Base-by-base conservation (phyloP, 1,140 invertebrate species). In the Drosophila rufa region DNA sequence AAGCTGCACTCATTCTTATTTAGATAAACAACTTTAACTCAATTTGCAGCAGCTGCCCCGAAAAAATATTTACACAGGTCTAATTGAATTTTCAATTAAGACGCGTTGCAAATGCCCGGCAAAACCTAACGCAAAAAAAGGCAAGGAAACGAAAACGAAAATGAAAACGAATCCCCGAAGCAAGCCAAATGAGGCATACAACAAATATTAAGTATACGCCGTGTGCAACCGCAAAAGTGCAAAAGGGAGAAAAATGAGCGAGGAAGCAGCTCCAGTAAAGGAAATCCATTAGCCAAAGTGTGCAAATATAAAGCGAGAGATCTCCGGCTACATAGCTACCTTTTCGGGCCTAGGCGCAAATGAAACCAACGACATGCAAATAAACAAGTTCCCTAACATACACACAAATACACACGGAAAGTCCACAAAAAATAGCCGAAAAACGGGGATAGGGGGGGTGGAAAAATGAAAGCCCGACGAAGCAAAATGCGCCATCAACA, bases 81-180 rank as follows among this genome's bases (percentile, higher is more conserved):
- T 90, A 90, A 90, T 90, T 90, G 85, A 90, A 90, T 90, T 90
- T 90, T 90, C 85, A 90, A 89, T 90, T 90, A 90, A 85, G 81
- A 84, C 85, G 80, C 84, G 70, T 47, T 73, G 58, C 73, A 82
- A 82, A 75, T 65, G 75, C 67, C 80, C 73, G 38, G 43, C 57
- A 46, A 58, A 59, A 56, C 17, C 50, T 55, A 40, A 19, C 19
- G n/a, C 22, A n/a, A 47, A 70, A 58, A 43, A 45, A 42, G 42
- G 48, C 19, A 30, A 40, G 40, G 59, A 56, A 60, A 56, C 25
- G 42, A 58, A 43, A 60, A 61, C 2, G 17, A 48, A 64, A 55
- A 59, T 46, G 42, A 40, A 56, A 71, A 55, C 17, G 46, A 45
- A 69, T 48, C 46, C 46, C 50, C 84, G 42, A 84, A 66, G 77